Percentiles rank a stretch among this genome's conserved stretches.
These are phyloP conservation scores for Equus quagga DNA, from an alignment of 2,113 vertebrate species.

Conservation along the genomic window DNA sequence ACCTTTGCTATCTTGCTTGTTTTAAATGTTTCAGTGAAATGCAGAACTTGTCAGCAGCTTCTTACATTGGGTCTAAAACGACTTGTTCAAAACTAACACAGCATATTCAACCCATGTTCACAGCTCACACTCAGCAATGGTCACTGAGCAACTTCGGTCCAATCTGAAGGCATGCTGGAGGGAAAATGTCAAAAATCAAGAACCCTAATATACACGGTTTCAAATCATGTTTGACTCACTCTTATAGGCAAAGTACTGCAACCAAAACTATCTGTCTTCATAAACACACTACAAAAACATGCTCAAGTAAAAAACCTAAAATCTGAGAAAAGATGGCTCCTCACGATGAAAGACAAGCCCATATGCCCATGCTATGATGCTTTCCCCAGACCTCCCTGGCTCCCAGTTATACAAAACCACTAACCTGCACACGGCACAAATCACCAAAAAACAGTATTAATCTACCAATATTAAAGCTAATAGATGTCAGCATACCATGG, in stretches of 20 bases:
- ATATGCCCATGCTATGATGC: fast-evolving
- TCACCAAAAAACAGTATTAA: background rate
- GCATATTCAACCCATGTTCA: background rate
- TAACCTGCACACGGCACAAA: background rate
- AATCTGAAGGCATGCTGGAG: background rate
- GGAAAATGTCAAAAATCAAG: background rate
- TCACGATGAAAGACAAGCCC: background rate
- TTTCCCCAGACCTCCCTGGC: background rate
- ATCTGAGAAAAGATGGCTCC: background rate
- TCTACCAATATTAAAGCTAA: constrained; percentile 13
- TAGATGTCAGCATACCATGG: background rate
- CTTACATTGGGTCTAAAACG: background rate
- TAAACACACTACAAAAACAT: background rate
- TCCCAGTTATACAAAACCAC: background rate
- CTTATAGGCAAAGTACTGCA: background rate
- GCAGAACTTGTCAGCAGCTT: background rate
- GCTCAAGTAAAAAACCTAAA: constrained; percentile 10
- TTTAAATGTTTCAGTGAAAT: background rate
- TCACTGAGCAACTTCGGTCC: background rate
- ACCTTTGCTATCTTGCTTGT: background rate
- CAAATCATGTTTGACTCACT: background rate
- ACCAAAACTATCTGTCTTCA: background rate
- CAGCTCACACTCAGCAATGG: background rate
- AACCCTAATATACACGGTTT: background rate
- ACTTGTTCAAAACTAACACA: background rate